Conservation (phyloP, 1,140 invertebrate species). For the Ips typographus region DNA sequence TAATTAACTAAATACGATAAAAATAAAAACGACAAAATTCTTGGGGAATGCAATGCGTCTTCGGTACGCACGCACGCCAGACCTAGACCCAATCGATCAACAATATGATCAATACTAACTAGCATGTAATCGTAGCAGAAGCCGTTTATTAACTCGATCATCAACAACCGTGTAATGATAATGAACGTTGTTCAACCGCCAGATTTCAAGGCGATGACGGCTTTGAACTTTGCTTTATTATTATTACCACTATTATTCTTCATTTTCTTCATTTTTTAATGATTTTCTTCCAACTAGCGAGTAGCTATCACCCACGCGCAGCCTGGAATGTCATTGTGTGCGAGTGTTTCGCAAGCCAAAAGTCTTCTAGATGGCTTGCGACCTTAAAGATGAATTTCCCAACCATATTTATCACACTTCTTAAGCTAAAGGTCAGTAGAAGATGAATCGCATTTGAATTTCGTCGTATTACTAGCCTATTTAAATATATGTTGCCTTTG, state of each 20-base stretch:
- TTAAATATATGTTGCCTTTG: too few species aligned
- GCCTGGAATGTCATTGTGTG: neutral
- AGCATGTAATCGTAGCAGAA: too few species aligned
- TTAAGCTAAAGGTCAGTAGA: neutral
- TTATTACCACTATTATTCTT: neutral
- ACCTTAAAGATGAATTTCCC: constrained; percentile 1
- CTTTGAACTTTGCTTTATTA: constrained; percentile 2
- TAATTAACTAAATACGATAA: constrained; percentile 11
- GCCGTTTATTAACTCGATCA: too few species aligned
- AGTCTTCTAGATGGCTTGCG: neutral
- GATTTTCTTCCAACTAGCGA: neutral
- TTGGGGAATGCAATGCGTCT: neutral
- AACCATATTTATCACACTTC: constrained; percentile 1
- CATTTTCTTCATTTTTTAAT: neutral
- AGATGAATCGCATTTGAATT: neutral
- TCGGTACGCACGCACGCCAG: too few species aligned
- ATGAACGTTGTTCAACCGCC: too few species aligned
- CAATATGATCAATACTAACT: too few species aligned
- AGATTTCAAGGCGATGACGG: constrained; percentile 5
- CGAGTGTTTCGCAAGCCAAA: neutral
- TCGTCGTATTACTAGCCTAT: neutral
- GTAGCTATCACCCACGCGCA: neutral
- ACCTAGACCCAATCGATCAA: too few species aligned
- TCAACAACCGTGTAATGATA: too few species aligned
- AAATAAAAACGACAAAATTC: constrained; percentile 16